Percentiles rank a stretch among this genome's conserved stretches.
These are phyloP conservation scores for Haplochromis burtoni DNA, from an alignment of 2,113 vertebrate genomes.

Conservation along the genomic window DNA sequence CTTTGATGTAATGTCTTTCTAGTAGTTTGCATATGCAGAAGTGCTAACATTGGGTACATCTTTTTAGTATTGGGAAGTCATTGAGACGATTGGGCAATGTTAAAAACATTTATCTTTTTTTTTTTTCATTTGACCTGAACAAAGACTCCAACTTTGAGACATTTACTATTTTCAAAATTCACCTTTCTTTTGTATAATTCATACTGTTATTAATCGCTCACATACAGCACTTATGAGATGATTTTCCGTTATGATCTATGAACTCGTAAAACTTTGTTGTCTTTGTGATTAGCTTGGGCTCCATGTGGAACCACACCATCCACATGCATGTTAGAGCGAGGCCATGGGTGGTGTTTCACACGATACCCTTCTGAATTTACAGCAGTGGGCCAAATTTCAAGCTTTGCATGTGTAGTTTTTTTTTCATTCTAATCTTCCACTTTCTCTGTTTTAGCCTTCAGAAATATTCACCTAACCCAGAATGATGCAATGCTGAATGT, in stretches of 20 bases:
- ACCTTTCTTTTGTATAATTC: neutral
- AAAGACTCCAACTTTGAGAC: neutral
- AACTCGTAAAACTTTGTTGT: neutral
- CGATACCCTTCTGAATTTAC: neutral
- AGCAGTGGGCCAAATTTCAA: neutral
- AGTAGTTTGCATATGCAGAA: neutral
- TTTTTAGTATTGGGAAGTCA: neutral
- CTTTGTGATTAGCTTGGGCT: neutral
- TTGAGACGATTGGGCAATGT: neutral
- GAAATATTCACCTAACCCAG: slow-evolving; percentile 39
- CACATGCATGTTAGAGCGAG: neutral
- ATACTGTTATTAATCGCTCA: neutral
- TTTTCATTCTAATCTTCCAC: slow-evolving; percentile 17
- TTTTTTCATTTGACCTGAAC: neutral
- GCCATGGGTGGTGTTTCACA: neutral
- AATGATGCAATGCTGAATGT: slow-evolving; percentile 23
- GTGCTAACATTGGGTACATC: neutral
- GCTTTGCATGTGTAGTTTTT: neutral
- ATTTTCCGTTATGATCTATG: neutral
- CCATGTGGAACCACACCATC: neutral
- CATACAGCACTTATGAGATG: neutral
- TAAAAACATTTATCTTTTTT: neutral
- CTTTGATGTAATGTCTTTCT: neutral
- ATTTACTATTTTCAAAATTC: neutral
- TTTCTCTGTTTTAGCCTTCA: slow-evolving; percentile 44